Evolutionary conservation across 2,113 vertebrate species (phyloP).

Genomic region (Sinocyclocheilus maitianheensis): DNA sequence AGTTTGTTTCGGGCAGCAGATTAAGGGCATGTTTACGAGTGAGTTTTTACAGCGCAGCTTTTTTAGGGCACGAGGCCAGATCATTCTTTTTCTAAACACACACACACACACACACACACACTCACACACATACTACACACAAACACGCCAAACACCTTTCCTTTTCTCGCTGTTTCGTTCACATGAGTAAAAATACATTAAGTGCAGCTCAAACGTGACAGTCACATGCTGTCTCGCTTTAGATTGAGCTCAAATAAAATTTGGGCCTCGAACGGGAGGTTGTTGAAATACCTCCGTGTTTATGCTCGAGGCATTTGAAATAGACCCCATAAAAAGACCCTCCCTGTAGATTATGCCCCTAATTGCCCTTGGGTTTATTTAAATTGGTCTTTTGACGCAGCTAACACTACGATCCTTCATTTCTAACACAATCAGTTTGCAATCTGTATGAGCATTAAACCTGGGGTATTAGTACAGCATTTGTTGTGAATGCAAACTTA

Average conservation of each 20-base stretch:
- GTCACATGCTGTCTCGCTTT: conserved; percentile 58
- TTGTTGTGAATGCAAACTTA: too few species aligned
- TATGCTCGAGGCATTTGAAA: conserved; percentile 20
- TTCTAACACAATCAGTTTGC: neutral
- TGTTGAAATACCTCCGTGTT: conserved; percentile 52
- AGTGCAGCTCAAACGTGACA: conserved; percentile 47
- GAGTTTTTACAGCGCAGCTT: conserved; percentile 11
- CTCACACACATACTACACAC: conserved; percentile 7
- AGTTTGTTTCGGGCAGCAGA: conserved; percentile 24
- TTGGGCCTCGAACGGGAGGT: conserved; percentile 41
- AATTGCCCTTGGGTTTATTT: conserved; percentile 69
- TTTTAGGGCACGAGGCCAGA: conserved; percentile 17
- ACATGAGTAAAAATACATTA: conserved; percentile 55
- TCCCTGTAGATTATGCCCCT: conserved; percentile 61
- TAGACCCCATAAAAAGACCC: conserved; percentile 22
- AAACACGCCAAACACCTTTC: conserved; percentile 18
- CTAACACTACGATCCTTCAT: neutral
- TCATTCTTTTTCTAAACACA: conserved; percentile 19
- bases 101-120: neutral
- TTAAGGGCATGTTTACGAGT: conserved; percentile 48
- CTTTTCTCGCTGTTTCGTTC: conserved; percentile 54
- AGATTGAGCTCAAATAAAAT: conserved; percentile 55
- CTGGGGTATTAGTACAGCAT: neutral
- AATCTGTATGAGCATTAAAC: neutral
- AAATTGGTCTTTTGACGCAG: conserved; percentile 3